phyloP scores from a whole-genome alignment of 2,888 invertebrate species.

The Andrena hattorfiana region DNA sequence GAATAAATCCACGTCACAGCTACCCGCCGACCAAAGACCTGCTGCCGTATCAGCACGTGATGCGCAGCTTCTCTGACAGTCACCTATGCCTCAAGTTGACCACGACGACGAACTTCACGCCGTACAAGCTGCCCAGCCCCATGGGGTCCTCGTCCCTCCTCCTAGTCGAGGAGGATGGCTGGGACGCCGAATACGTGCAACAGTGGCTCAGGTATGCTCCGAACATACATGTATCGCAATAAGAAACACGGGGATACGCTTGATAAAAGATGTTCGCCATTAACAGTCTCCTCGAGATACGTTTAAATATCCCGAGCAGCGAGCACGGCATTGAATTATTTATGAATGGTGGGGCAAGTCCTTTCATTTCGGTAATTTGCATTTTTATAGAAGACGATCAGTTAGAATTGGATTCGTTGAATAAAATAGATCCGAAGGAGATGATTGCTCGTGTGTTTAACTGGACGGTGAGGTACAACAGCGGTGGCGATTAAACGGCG shows the following conservation, averaged over 20 bases:
- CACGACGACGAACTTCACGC: slow-evolving; percentile 85
- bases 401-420: slow-evolving; percentile 2
- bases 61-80: slow-evolving; percentile 91
- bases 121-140: slow-evolving; percentile 79
- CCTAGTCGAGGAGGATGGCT: slow-evolving; percentile 84
- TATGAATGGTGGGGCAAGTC: not conserved
- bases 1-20: slow-evolving; percentile 89
- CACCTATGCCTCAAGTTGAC: slow-evolving; percentile 90
- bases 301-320: not conserved
- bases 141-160: slow-evolving; percentile 79
- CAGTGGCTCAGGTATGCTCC: slow-evolving; percentile 88
- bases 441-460: slow-evolving; percentile 2
- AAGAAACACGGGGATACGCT: not conserved
- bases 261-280: not conserved
- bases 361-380: not conserved
- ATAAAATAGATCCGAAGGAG: not conserved
- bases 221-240: not conserved
- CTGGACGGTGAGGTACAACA: not conserved
- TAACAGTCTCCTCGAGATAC: not conserved
- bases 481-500: not conserved
- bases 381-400: not conserved
- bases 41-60: slow-evolving; percentile 90
- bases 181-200: slow-evolving; percentile 91
- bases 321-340: not conserved
- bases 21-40: slow-evolving; percentile 90